Evolutionary conservation across 2,888 invertebrate genomes (phyloP).

Genomic region (Campoletis raptor): DNA sequence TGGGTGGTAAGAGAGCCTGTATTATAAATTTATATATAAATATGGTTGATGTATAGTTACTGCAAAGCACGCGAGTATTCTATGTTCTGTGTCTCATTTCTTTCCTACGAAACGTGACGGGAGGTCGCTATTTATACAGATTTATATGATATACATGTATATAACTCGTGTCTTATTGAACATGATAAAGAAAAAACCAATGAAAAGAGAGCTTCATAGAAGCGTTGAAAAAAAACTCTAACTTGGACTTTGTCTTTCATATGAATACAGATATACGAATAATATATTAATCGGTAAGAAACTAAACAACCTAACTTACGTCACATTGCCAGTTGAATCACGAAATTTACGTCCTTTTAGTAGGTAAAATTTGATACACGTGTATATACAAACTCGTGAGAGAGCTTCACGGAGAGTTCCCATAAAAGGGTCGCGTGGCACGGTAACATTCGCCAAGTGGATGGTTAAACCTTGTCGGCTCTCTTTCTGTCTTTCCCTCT

Average conservation of each 20-base stretch:
- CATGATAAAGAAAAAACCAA: constrained; percentile 56
- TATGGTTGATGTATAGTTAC: constrained; percentile 19
- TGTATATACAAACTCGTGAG: constrained; percentile 22
- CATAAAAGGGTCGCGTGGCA: constrained; percentile 82
- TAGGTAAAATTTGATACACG: not conserved
- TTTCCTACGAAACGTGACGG: constrained; percentile 58
- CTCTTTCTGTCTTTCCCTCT: constrained; percentile 54
- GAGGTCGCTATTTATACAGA: constrained; percentile 30
- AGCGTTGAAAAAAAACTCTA: constrained; percentile 36
- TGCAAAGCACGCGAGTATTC: constrained; percentile 57
- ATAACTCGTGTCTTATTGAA: constrained; percentile 65
- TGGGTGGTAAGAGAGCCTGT: not conserved
- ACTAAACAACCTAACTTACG: constrained; percentile 11
- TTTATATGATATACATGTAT: constrained; percentile 10
- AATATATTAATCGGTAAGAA: constrained; percentile 2
- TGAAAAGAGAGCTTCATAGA: constrained; percentile 33
- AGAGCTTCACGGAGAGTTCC: constrained; percentile 68
- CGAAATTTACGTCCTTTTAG: constrained; percentile 26
- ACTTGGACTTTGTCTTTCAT: constrained; percentile 10
- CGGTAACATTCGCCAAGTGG: constrained; percentile 83
- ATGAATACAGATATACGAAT: constrained; percentile 10
- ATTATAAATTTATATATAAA: not conserved
- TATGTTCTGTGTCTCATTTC: constrained; percentile 52
- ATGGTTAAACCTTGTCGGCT: constrained; percentile 77
- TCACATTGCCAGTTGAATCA: not conserved